A percentile compares a stretch with the other conserved stretches of the same genome.
These are phyloP conservation scores for Talpa occidentalis DNA, from an alignment of 2,113 vertebrate genomes.

Conservation along the genomic window DNA sequence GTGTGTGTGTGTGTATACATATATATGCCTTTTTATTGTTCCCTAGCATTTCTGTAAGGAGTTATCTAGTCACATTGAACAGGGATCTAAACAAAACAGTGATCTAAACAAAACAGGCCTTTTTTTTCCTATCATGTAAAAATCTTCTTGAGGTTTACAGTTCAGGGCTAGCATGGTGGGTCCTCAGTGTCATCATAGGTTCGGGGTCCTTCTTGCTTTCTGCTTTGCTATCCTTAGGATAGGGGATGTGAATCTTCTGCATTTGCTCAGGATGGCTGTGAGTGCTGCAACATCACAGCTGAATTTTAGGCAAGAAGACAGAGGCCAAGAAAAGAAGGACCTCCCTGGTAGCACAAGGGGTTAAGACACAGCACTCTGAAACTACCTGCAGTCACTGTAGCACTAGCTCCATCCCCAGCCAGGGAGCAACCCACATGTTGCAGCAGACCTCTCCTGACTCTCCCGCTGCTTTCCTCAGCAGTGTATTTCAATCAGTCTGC, in stretches of 20 bases:
- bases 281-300: not conserved
- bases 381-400: too few relatives aligned
- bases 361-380: too few relatives aligned
- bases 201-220: not conserved
- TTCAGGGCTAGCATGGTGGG: not conserved
- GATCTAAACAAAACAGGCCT: not conserved
- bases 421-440: too few relatives aligned
- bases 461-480: too few relatives aligned
- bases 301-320: not conserved
- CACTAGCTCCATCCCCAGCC: too few relatives aligned
- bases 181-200: not conserved
- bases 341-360: too few relatives aligned
- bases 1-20: not conserved
- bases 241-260: not conserved
- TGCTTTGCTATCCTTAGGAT: not conserved
- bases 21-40: not conserved
- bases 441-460: too few relatives aligned
- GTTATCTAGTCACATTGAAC: not conserved
- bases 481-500: too few relatives aligned
- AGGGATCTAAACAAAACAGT: slow-evolving; percentile 3
- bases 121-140: not conserved
- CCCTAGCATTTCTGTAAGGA: slow-evolving; percentile 21
- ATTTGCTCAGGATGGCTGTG: not conserved
- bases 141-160: not conserved
- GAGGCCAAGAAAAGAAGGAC: not conserved